These are phyloP conservation scores for Malurus elegans DNA, from an alignment of 2,113 vertebrate species.

Conservation along the genomic window DNA sequence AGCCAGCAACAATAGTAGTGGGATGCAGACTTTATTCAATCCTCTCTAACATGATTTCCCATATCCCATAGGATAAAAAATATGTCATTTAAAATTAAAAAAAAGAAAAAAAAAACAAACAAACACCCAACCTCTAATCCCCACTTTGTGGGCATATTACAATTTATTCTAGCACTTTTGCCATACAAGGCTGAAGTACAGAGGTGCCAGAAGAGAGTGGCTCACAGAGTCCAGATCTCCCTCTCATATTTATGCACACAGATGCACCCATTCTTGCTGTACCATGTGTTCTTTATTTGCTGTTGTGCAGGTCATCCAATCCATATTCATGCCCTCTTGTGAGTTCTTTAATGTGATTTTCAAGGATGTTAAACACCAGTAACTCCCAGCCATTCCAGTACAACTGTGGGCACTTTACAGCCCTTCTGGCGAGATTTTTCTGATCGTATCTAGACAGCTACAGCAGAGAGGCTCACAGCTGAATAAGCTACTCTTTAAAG, in stretches of 20 bases:
- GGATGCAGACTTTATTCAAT: not conserved
- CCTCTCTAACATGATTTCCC: not conserved
- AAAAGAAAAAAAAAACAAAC: not conserved
- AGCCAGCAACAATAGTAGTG: not conserved
- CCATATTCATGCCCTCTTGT: not conserved
- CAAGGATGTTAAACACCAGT: rapidly evolving
- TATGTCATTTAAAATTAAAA: not conserved
- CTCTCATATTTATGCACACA: rapidly evolving
- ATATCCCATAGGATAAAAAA: not conserved
- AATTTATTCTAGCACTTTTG: not conserved
- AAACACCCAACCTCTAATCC: not conserved
- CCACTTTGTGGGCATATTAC: not conserved
- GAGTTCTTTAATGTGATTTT: not conserved
- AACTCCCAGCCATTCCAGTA: not conserved
- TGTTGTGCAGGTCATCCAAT: not conserved
- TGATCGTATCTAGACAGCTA: not conserved
- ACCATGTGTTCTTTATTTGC: not conserved
- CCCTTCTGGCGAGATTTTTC: not conserved
- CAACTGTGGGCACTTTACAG: not conserved
- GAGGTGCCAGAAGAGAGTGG: not conserved
- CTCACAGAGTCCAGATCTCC: not conserved
- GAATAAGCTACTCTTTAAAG: not conserved
- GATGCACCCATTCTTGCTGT: not conserved
- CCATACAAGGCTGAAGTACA: rapidly evolving
- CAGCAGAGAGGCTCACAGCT: not conserved